phyloP scores from a whole-genome alignment of 23 tunicate species.

The Styela clava region DNA sequence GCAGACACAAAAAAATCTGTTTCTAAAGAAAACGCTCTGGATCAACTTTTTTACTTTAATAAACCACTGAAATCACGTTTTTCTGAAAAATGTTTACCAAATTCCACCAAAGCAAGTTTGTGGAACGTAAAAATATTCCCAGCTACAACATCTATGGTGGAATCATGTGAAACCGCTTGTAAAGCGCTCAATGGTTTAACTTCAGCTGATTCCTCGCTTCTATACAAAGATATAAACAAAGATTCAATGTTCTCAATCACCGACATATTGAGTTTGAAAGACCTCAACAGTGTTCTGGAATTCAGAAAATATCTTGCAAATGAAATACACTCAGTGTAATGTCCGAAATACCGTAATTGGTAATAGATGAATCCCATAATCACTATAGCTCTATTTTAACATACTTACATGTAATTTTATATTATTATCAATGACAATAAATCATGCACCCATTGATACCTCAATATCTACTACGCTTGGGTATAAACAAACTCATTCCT shows the following conservation, averaged over 20 bases:
- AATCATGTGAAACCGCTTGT: slow-evolving; percentile 36
- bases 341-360: too few species aligned
- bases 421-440: too few species aligned
- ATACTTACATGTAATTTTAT: too few species aligned
- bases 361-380: too few species aligned
- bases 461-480: too few species aligned
- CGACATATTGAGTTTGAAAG: background rate
- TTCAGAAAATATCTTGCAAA: background rate
- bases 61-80: slow-evolving; percentile 21
- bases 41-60: slow-evolving; percentile 32
- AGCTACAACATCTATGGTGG: slow-evolving; percentile 32
- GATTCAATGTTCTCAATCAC: background rate
- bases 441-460: too few species aligned
- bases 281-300: background rate
- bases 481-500: too few species aligned
- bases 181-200: background rate
- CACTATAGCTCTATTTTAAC: too few species aligned
- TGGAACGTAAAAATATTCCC: slow-evolving; percentile 73
- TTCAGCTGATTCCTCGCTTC: background rate
- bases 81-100: slow-evolving; percentile 21
- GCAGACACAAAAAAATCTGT: slow-evolving; percentile 49
- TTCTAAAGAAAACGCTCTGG: slow-evolving; percentile 3
- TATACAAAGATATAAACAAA: too few species aligned
- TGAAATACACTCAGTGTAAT: too few species aligned
- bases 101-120: slow-evolving; percentile 13